A percentile compares a stretch with the other conserved stretches of the same genome.
Conservation (phyloP, 1,140 invertebrate genomes). For the Diorhabda sublineata region DNA sequence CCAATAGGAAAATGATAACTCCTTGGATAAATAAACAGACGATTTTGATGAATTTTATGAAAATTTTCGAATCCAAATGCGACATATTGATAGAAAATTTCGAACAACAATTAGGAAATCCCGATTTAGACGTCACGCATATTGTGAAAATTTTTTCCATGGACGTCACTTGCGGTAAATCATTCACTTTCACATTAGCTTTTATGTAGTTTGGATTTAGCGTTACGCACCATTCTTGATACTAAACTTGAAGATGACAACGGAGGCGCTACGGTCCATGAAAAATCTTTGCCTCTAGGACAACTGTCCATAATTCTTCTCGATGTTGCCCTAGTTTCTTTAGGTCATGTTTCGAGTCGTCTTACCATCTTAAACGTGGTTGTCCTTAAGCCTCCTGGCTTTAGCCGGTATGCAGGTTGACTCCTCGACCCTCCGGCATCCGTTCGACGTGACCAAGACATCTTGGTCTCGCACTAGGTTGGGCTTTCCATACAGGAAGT, state of each 20-base stretch:
- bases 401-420: too few relatives aligned
- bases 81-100: conserved; percentile 14
- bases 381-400: too few relatives aligned
- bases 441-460: too few relatives aligned
- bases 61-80: conserved; percentile 18
- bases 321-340: background rate
- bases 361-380: too few relatives aligned
- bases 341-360: background rate
- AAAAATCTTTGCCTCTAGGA: background rate
- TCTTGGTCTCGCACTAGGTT: too few relatives aligned
- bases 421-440: too few relatives aligned
- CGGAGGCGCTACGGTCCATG: too few relatives aligned
- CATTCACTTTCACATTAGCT: background rate
- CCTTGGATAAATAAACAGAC: conserved; percentile 14
- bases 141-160: conserved; percentile 20
- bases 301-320: background rate
- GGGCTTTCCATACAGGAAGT: too few relatives aligned
- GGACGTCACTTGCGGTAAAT: conserved; percentile 25
- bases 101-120: background rate
- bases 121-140: conserved; percentile 16
- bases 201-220: background rate
- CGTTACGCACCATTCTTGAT: background rate
- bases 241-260: too few relatives aligned
- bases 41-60: conserved; percentile 11
- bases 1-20: conserved; percentile 20